These are phyloP conservation scores for Alloplasta piceator DNA, from an alignment of 2,888 invertebrate genomes.

Conservation along the genomic window DNA sequence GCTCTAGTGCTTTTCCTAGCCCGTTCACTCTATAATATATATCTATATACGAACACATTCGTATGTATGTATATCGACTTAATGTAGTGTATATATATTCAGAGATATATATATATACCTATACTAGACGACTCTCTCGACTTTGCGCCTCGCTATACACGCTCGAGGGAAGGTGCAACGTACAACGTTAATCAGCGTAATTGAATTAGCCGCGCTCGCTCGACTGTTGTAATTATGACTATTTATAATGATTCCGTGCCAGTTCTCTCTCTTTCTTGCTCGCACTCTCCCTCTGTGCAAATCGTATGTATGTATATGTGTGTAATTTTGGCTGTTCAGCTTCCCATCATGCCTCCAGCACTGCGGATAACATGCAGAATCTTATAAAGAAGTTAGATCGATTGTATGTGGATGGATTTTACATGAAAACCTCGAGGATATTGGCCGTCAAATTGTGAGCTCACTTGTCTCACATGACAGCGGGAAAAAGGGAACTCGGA, in stretches of 20 bases:
- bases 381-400: no score
- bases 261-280: slow-evolving; percentile 31
- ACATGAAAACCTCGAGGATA: no score
- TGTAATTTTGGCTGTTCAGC: slow-evolving; percentile 54
- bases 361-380: slow-evolving; percentile 24
- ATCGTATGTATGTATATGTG: slow-evolving; percentile 33
- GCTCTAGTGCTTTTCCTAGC: slow-evolving; percentile 52
- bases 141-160: slow-evolving; percentile 49
- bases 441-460: no score
- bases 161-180: slow-evolving; percentile 76
- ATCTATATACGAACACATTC: slow-evolving; percentile 18
- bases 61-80: slow-evolving; percentile 18
- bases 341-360: slow-evolving; percentile 60
- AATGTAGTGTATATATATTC: slow-evolving; percentile 38
- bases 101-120: slow-evolving; percentile 29
- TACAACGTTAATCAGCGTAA: slow-evolving; percentile 83
- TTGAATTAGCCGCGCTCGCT: slow-evolving; percentile 81
- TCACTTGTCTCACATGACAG: no score
- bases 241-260: slow-evolving; percentile 82
- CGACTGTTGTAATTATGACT: slow-evolving; percentile 83
- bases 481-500: no score
- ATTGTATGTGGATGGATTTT: no score
- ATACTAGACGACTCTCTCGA: slow-evolving; percentile 44
- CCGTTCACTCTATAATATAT: slow-evolving; percentile 4
- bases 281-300: no score